Conservation (phyloP, 1,140 invertebrate genomes). For the Battus philenor region DNA sequence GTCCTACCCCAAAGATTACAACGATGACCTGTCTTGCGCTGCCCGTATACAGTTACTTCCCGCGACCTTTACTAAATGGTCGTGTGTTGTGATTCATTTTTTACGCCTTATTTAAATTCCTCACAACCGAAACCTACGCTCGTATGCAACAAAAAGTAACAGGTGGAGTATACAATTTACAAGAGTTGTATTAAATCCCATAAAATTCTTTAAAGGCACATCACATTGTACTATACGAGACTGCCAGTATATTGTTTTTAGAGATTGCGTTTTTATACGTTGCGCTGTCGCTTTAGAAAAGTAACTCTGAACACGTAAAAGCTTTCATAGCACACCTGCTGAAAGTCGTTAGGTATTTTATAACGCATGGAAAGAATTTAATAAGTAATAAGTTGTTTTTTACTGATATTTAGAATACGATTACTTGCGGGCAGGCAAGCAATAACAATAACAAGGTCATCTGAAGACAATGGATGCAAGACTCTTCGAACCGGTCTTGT, state of each 20-base stretch:
- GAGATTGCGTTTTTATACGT: constrained; percentile 10
- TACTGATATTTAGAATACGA: too few species aligned
- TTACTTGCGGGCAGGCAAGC: too few species aligned
- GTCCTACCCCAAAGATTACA: too few species aligned
- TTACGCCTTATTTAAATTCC: too few species aligned
- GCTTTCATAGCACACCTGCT: constrained; percentile 12
- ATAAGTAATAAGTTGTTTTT: too few species aligned
- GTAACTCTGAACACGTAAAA: constrained; percentile 15
- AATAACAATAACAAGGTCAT: too few species aligned
- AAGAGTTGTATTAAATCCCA: constrained; percentile 9
- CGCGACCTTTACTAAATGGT: too few species aligned
- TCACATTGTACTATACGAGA: constrained; percentile 5
- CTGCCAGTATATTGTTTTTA: constrained; percentile 14
- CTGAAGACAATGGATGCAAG: too few species aligned
- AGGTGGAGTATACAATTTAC: constrained; percentile 4
- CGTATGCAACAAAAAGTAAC: background rate
- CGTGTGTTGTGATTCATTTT: constrained; percentile 15
- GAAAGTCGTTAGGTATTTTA: constrained; percentile 11
- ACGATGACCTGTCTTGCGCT: too few species aligned
- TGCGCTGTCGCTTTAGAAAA: constrained; percentile 8
- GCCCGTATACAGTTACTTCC: too few species aligned
- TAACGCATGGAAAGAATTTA: constrained; percentile 1
- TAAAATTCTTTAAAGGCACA: constrained; percentile 11
- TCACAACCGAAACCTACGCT: too few species aligned
- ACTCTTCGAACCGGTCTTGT: too few species aligned